phyloP scores from a whole-genome alignment of 1,140 invertebrate species.

The Drosophila malerkotliana region DNA sequence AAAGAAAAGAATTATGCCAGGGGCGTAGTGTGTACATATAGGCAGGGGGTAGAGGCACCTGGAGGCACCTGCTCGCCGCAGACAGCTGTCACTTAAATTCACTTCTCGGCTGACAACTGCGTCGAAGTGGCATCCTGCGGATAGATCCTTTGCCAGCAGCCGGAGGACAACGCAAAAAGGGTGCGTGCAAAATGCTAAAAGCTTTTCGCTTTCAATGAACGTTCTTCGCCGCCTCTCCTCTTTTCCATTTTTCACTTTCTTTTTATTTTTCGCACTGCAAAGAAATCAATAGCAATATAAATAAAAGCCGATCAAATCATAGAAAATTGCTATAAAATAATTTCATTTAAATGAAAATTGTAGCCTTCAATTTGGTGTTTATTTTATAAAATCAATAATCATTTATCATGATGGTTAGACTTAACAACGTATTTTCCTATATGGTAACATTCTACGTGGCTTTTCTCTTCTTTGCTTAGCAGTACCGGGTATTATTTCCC shows the following conservation, averaged over 20 bases:
- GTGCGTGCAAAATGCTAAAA: slow-evolving; percentile 55
- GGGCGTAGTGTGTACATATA: not conserved
- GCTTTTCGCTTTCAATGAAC: slow-evolving; percentile 66
- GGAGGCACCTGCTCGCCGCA: slow-evolving; percentile 32
- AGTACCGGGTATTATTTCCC: too few relatives aligned
- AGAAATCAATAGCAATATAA: slow-evolving; percentile 1
- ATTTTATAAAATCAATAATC: not conserved
- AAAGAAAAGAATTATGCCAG: not conserved
- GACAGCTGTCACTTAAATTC: slow-evolving; percentile 76
- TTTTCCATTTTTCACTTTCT: slow-evolving; percentile 1
- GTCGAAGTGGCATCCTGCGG: slow-evolving; percentile 38
- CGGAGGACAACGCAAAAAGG: slow-evolving; percentile 1
- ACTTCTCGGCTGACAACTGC: slow-evolving; percentile 45
- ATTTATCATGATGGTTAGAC: not conserved
- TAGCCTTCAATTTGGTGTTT: slow-evolving; percentile 2
- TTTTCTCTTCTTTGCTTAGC: too few relatives aligned
- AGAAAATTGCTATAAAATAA: not conserved
- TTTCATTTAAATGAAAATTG: not conserved
- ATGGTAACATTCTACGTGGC: too few relatives aligned
- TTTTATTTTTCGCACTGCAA: slow-evolving; percentile 4
- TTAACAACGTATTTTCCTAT: too few relatives aligned
- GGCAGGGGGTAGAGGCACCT: not conserved
- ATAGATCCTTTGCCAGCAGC: slow-evolving; percentile 24
- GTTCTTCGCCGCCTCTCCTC: slow-evolving; percentile 20
- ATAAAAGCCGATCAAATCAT: slow-evolving; percentile 6